Evolutionary conservation across 2,113 vertebrate genomes (phyloP).

Genomic region (Colossoma macropomum): DNA sequence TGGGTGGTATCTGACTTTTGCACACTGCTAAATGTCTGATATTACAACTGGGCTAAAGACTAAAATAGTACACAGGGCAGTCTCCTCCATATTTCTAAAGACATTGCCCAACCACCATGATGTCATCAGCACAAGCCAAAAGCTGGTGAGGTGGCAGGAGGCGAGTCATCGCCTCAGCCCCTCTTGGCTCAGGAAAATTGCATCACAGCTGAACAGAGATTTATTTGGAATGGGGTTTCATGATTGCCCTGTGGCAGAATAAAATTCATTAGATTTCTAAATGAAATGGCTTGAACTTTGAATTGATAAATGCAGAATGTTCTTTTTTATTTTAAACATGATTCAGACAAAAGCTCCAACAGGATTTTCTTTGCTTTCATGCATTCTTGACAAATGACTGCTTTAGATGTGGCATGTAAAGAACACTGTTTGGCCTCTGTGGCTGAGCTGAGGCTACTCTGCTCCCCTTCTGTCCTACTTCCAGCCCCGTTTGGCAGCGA

Average conservation of each 20-base stretch:
- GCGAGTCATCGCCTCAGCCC: not conserved
- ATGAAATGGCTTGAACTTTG: not conserved
- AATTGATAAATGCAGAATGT: not conserved
- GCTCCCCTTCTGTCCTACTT: not conserved
- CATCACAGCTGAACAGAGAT: not conserved
- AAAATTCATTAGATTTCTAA: not conserved
- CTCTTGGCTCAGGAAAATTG: not conserved
- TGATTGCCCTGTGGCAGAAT: not conserved
- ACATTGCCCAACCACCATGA: not conserved
- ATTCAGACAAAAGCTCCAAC: not conserved
- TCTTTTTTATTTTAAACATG: not conserved
- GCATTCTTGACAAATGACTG: not conserved
- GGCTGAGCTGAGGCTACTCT: not conserved
- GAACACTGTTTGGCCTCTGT: not conserved
- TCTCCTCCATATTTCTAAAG: not conserved
- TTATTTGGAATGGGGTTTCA: not conserved
- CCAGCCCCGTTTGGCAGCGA: slow-evolving; percentile 28
- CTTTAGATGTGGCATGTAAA: not conserved
- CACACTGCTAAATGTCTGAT: no score
- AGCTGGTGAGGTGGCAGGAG: slow-evolving; percentile 33
- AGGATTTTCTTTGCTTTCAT: not conserved
- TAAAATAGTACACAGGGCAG: not conserved
- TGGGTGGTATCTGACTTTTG: no score
- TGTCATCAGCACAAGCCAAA: slow-evolving; percentile 26
- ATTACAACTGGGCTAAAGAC: not conserved